These are phyloP conservation scores for Drosophila stalkeri DNA, from an alignment of 2,888 invertebrate species.

Conservation along the genomic window DNA sequence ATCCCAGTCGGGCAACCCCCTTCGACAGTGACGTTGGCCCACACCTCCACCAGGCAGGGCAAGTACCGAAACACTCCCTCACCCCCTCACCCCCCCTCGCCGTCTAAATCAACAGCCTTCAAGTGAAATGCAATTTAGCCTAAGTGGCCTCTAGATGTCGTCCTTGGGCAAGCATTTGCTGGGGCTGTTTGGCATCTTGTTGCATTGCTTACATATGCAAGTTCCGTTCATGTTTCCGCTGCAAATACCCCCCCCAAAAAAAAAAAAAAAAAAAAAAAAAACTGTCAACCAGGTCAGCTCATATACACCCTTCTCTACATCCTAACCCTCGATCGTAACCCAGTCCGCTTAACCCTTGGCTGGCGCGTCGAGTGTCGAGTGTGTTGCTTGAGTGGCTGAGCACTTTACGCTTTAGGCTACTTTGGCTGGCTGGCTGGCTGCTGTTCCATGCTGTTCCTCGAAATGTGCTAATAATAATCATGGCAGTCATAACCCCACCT, in stretches of 20 bases:
- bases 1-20: slow-evolving; percentile 1
- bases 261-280: too few species aligned
- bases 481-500: slow-evolving; percentile 54
- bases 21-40: neutral
- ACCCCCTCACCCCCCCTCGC: neutral
- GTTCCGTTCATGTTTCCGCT: slow-evolving; percentile 72
- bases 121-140: slow-evolving; percentile 77
- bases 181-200: slow-evolving; percentile 3
- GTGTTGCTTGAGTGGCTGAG: slow-evolving; percentile 76
- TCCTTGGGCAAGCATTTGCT: slow-evolving; percentile 32
- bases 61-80: neutral
- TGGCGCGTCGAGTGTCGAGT: slow-evolving; percentile 67
- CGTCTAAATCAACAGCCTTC: slow-evolving; percentile 21
- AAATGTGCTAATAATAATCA: slow-evolving; percentile 81
- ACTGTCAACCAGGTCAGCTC: slow-evolving; percentile 69
- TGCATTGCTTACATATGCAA: slow-evolving; percentile 63
- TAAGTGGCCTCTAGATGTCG: slow-evolving; percentile 77
- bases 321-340: neutral
- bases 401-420: slow-evolving; percentile 69
- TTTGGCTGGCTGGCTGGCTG: slow-evolving; percentile 15
- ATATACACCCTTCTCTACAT: neutral
- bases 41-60: neutral
- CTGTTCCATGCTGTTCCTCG: slow-evolving; percentile 31
- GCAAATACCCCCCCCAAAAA: slow-evolving; percentile 20
- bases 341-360: neutral